Evolutionary conservation across 2,888 invertebrate species (phyloP).

Genomic region (Diadegma fenestrale): DNA sequence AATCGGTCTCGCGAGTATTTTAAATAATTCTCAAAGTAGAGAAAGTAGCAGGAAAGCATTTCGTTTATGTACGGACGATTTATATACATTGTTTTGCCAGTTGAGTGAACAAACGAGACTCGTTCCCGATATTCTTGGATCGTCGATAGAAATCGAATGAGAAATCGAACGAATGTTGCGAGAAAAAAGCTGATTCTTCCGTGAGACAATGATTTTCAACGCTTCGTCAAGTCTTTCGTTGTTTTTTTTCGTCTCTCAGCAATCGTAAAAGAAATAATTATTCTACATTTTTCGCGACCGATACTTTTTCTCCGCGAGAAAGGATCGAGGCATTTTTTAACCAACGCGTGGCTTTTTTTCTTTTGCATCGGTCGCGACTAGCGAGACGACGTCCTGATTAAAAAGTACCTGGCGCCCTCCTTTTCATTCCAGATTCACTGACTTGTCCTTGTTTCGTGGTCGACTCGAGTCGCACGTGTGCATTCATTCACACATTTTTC

Average conservation of each 20-base stretch:
- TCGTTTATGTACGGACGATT: not conserved
- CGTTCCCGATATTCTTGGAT: not conserved
- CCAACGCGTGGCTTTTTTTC: not conserved
- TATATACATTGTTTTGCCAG: not conserved
- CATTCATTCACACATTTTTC: slow-evolving; percentile 6
- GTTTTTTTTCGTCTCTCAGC: not conserved
- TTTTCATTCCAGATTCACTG: slow-evolving; percentile 68
- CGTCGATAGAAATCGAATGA: slow-evolving; percentile 26
- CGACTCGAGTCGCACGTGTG: slow-evolving; percentile 47
- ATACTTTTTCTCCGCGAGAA: not conserved
- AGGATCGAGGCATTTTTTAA: not conserved
- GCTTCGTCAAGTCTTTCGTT: slow-evolving; percentile 33
- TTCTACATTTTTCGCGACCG: slow-evolving; percentile 3
- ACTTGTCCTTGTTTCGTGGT: slow-evolving; percentile 55
- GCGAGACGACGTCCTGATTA: slow-evolving; percentile 63
- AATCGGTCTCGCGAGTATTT: slow-evolving; percentile 3
- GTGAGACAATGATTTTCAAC: not conserved
- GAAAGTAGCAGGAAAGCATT: not conserved
- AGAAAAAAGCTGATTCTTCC: not conserved
- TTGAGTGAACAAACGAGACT: slow-evolving; percentile 10
- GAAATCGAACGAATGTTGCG: slow-evolving; percentile 1
- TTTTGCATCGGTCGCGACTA: slow-evolving; percentile 43
- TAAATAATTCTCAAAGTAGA: not conserved
- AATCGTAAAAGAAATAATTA: not conserved
- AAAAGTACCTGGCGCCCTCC: slow-evolving; percentile 63